Evolutionary conservation across 2,797 vertebrate genomes (phyloP).

Genomic region (Columba guinea): DNA sequence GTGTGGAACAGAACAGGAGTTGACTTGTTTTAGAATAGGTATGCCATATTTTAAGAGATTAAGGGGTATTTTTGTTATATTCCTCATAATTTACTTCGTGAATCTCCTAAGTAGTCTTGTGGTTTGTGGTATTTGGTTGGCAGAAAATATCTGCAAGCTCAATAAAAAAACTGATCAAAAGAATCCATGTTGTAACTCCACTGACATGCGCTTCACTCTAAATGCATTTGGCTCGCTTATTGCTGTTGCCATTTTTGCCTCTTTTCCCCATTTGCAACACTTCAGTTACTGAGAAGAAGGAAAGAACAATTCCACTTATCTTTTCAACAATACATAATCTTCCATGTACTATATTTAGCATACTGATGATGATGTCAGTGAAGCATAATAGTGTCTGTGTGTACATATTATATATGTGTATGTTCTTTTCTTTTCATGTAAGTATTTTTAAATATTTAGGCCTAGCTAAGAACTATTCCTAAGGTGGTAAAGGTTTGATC

Average conservation of each 20-base stretch:
- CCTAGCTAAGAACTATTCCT: not conserved
- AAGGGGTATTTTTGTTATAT: not conserved
- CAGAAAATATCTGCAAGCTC: slow-evolving; percentile 37
- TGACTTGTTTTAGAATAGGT: not conserved
- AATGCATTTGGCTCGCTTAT: not conserved
- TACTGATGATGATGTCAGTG: not conserved
- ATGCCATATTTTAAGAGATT: not conserved
- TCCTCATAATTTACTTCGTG: not conserved
- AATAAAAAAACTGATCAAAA: slow-evolving; percentile 16
- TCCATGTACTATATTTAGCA: not conserved
- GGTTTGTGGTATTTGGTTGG: not conserved
- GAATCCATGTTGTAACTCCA: not conserved
- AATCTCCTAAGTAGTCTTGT: not conserved
- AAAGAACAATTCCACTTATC: not conserved
- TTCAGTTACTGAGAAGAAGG: not conserved
- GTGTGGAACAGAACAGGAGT: not conserved
- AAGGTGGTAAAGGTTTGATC: not conserved
- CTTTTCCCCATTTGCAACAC: not conserved
- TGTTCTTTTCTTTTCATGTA: not conserved
- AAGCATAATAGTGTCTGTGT: not conserved
- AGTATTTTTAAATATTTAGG: not conserved
- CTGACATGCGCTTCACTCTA: not conserved
- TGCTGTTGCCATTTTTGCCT: not conserved
- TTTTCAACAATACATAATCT: not conserved
- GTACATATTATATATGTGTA: accelerated